Base-by-base conservation (phyloP, 1,140 invertebrate genomes). In the Leptopilina clavipes region DNA sequence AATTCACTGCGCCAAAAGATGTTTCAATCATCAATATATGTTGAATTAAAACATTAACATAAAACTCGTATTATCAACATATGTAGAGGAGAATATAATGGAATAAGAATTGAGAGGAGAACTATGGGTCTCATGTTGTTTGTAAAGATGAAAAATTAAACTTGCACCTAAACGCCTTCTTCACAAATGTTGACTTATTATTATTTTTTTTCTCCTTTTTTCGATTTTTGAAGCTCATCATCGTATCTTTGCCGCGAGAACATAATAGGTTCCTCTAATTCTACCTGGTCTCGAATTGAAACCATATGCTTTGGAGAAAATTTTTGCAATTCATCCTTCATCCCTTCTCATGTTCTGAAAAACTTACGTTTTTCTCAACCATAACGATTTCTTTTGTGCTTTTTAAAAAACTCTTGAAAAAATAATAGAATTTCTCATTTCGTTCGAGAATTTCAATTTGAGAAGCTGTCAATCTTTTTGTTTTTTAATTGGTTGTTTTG, bases 41-140 rank as follows among this genome's bases (percentile, higher is more conserved):
- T 52, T 70, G 84, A 83, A 87, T 88, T 88, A 84, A 87, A 86
- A 88, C 84, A 83, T 88, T 88, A 83, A 80, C 82, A 86, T 85
- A 81, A 85, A 85, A 83, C 70, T 81, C 78, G 77, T 75, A 82
- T 84, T 31, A 31, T 31, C 25, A 31, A 31, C 25, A 31, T 31
- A 31, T 82, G 82, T 73, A 19, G 78, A 72, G 59, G 52, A 54
- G 52, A 74, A 70, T 52, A n/a, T n/a, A 22, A 54, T 76, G 74
- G 52, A 73, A 78, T 14, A 72, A 77, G 48, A 71, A 82, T 76
- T 31, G 5, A 2, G 65, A 79, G 76, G 56, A 70, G 65, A 77
- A 78, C 74, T 56, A 70, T 31, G 40, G 22, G 73, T 78, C 75
- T 75, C 77, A 78, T 45, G 59, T 25, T 54, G 81, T 71, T 75